Conservation (phyloP, 2,797 vertebrate species). For the Antennarius maculatus region DNA sequence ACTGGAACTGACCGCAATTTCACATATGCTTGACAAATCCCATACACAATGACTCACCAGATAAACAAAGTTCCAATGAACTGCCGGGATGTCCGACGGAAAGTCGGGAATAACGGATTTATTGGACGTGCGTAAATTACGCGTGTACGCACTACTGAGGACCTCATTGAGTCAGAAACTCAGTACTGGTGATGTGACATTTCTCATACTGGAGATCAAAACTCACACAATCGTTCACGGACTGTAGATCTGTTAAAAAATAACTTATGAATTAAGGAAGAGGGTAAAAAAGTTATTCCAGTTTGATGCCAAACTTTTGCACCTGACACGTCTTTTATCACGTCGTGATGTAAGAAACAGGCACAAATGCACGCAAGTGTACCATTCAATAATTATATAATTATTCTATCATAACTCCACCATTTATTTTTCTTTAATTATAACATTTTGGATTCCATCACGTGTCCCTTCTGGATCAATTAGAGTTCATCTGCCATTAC, state of each 20-base stretch:
- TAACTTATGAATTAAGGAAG: too few relatives aligned
- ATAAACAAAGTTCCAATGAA: constrained; percentile 67
- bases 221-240: neutral
- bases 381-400: neutral
- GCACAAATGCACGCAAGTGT: neutral
- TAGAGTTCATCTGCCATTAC: neutral
- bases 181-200: constrained; percentile 15
- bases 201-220: neutral
- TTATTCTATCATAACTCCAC: too few relatives aligned
- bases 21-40: constrained; percentile 74
- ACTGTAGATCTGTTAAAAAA: neutral
- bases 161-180: constrained; percentile 15
- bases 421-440: neutral
- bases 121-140: constrained; percentile 64
- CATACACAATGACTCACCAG: constrained; percentile 76
- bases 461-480: neutral
- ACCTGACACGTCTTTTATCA: too few relatives aligned
- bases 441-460: neutral
- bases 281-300: too few relatives aligned
- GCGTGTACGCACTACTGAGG: constrained; percentile 36
- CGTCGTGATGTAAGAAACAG: too few relatives aligned
- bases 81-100: constrained; percentile 75
- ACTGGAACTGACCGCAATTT: constrained; percentile 77
- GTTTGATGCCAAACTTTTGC: too few relatives aligned
- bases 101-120: constrained; percentile 67